Conservation (phyloP, 2,113 vertebrate species). For the Heterocephalus glaber region DNA sequence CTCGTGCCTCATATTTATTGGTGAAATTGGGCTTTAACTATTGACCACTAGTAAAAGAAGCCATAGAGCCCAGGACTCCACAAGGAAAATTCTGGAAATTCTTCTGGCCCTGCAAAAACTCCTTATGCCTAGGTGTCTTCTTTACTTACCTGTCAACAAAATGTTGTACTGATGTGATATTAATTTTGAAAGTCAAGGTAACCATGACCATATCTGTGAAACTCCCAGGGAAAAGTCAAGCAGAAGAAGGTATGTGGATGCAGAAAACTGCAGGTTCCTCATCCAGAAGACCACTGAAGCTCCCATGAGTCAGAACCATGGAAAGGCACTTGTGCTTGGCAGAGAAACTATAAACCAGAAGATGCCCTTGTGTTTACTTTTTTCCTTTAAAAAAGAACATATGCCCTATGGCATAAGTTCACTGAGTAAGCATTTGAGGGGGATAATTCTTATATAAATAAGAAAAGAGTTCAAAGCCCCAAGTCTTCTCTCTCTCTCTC, state of each 20-base stretch:
- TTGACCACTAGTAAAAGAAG: neutral
- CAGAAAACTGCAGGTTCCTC: neutral
- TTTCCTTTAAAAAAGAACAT: neutral
- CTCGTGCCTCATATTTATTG: neutral
- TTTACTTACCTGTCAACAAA: neutral
- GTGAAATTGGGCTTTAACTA: neutral
- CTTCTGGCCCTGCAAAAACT: no score
- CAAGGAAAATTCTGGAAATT: neutral
- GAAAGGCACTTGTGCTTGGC: neutral
- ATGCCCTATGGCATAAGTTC: neutral
- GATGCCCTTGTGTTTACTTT: neutral
- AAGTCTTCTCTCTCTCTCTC: neutral
- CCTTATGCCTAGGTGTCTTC: neutral
- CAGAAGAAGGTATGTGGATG: fast-evolving
- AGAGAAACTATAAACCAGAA: neutral
- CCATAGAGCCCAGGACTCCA: neutral
- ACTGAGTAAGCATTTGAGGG: neutral
- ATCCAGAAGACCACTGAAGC: neutral
- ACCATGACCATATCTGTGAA: neutral
- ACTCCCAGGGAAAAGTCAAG: neutral
- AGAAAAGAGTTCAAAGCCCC: neutral
- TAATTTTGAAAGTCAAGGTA: neutral
- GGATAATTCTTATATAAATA: neutral
- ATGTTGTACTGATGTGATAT: neutral
- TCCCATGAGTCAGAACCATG: neutral